Conservation (phyloP, 2,797 vertebrate genomes). For the Iguana delicatissima region DNA sequence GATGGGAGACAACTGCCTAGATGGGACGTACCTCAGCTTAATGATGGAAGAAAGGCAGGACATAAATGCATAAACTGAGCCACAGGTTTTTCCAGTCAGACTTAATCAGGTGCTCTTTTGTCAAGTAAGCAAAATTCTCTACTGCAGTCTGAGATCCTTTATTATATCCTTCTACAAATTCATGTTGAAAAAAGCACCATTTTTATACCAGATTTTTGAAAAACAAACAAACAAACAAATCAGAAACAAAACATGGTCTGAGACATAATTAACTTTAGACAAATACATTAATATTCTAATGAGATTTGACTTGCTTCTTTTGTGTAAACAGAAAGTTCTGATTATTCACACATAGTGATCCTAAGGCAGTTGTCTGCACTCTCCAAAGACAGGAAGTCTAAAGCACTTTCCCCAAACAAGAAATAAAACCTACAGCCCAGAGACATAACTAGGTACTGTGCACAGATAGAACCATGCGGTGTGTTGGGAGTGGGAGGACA, state of each 20-base stretch:
- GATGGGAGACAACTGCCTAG: too few relatives aligned
- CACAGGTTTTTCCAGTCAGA: background rate
- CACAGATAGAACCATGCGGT: background rate
- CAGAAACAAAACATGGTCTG: background rate
- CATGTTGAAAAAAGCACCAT: background rate
- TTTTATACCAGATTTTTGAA: background rate
- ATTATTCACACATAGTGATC: background rate
- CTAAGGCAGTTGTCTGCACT: background rate
- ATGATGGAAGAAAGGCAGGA: background rate
- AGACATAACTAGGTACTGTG: background rate
- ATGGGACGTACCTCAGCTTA: background rate
- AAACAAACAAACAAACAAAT: background rate
- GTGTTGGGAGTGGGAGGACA: background rate
- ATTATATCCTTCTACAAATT: background rate
- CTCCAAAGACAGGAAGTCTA: background rate
- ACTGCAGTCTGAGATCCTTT: background rate
- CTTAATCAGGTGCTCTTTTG: background rate
- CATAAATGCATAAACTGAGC: background rate
- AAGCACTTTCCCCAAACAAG: background rate
- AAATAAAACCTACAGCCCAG: background rate
- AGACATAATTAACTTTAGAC: slow-evolving; percentile 38
- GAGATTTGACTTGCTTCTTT: slow-evolving; percentile 20
- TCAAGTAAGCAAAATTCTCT: background rate
- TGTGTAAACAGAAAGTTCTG: slow-evolving; percentile 34
- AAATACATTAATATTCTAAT: slow-evolving; percentile 15